Percentiles rank a stretch among this genome's conserved stretches.
Evolutionary conservation across 2,113 vertebrate genomes (phyloP).

Genomic region (Ammodytes marinus): DNA sequence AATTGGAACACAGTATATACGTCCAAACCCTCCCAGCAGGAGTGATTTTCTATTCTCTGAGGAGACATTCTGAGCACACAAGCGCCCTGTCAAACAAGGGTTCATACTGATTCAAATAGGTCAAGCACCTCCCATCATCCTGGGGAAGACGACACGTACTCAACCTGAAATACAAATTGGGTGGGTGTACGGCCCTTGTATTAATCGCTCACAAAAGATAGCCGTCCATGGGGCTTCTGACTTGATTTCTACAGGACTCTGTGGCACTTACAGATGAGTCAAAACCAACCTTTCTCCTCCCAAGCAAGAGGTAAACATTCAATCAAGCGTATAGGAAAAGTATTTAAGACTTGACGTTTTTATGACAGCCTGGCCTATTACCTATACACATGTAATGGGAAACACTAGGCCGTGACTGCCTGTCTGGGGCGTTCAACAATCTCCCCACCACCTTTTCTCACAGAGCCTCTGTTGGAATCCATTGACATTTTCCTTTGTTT

Average conservation of each 20-base stretch:
- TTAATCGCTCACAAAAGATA: neutral
- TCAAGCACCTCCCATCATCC: constrained; percentile 40
- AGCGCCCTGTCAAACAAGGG: constrained; percentile 27
- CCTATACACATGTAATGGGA: constrained; percentile 42
- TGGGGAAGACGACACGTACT: constrained; percentile 3
- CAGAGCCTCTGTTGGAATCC: constrained; percentile 18
- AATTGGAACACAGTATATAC: too few species aligned
- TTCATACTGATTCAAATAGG: constrained; percentile 37
- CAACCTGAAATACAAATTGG: neutral
- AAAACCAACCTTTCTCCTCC: neutral
- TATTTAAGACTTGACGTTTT: constrained; percentile 36
- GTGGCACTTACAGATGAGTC: neutral
- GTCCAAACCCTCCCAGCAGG: neutral
- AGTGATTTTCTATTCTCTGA: constrained; percentile 11
- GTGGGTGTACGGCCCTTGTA: constrained; percentile 7
- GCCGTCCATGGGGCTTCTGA: neutral
- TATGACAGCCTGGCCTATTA: constrained; percentile 25
- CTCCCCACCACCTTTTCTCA: neutral
- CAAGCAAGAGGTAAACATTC: constrained; percentile 27
- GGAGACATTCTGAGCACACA: constrained; percentile 17
- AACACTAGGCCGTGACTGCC: neutral
- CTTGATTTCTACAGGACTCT: constrained; percentile 8
- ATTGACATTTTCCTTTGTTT: constrained; percentile 63
- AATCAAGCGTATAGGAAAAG: constrained; percentile 4
- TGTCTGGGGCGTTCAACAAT: constrained; percentile 18